phyloP scores from a whole-genome alignment of 2,113 vertebrate species.

The Tyrannus savana region DNA sequence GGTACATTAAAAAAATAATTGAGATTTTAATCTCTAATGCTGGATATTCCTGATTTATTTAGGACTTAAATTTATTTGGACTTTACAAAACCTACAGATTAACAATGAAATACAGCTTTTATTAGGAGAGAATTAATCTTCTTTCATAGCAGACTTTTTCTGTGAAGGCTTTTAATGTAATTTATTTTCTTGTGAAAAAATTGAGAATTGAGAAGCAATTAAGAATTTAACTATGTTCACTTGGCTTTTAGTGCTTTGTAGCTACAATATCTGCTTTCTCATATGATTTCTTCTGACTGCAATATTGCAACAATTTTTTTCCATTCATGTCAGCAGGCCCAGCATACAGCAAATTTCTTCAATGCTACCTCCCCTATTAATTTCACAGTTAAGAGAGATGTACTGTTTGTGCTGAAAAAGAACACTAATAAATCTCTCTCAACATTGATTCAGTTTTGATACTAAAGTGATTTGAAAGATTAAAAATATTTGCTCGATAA shows the following conservation, averaged over 20 bases:
- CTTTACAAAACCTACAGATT: neutral
- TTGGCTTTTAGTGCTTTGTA: neutral
- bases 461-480: neutral
- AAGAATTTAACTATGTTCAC: neutral
- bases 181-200: slow-evolving; percentile 19
- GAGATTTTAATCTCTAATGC: neutral
- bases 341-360: neutral
- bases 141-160: neutral
- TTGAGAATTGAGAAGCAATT: slow-evolving; percentile 10
- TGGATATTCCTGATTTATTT: neutral
- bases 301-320: neutral
- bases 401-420: neutral
- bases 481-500: neutral
- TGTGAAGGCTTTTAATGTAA: neutral
- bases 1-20: neutral
- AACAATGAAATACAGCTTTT: neutral
- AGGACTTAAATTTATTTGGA: neutral
- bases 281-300: neutral
- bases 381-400: neutral
- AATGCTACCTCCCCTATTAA: neutral
- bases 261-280: neutral
- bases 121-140: slow-evolving; percentile 2
- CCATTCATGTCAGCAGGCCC: neutral
- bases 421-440: neutral
- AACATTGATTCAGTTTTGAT: neutral